Evolutionary conservation across 1,140 invertebrate species (phyloP).

Genomic region (Hyles vespertilio): DNA sequence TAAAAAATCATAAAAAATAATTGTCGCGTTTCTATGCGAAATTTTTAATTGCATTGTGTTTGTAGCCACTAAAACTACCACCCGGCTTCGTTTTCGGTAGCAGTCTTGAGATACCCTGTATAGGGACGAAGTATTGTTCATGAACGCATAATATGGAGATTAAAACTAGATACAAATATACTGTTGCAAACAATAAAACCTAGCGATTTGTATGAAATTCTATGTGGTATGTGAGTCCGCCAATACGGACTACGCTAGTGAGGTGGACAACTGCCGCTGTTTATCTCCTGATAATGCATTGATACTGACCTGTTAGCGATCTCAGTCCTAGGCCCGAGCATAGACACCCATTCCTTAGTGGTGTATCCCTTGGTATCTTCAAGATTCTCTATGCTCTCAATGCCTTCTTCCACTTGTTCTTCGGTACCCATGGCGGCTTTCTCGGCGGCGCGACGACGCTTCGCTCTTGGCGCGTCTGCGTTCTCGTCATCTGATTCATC

Average conservation of each 20-base stretch:
- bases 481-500: slow-evolving; percentile 86
- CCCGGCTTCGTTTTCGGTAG: no score
- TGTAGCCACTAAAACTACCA: no score
- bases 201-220: background rate
- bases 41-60: no score
- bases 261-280: background rate
- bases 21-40: no score
- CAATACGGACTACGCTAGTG: background rate
- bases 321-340: slow-evolving; percentile 96
- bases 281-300: no score
- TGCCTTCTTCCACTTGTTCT: slow-evolving; percentile 86
- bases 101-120: no score
- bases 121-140: no score
- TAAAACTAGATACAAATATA: background rate
- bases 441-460: slow-evolving; percentile 88
- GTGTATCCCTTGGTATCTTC: slow-evolving; percentile 96
- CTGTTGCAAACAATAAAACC: no score
- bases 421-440: slow-evolving; percentile 83
- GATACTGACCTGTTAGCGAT: slow-evolving; percentile 88
- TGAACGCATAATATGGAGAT: no score
- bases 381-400: slow-evolving; percentile 98
- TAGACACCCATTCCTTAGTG: slow-evolving; percentile 96
- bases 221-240: background rate
- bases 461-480: slow-evolving; percentile 80
- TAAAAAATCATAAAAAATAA: no score